Percentiles rank a stretch among this genome's conserved stretches.
Conservation (phyloP, 2,797 vertebrate species). For the Chrosomus eos region DNA sequence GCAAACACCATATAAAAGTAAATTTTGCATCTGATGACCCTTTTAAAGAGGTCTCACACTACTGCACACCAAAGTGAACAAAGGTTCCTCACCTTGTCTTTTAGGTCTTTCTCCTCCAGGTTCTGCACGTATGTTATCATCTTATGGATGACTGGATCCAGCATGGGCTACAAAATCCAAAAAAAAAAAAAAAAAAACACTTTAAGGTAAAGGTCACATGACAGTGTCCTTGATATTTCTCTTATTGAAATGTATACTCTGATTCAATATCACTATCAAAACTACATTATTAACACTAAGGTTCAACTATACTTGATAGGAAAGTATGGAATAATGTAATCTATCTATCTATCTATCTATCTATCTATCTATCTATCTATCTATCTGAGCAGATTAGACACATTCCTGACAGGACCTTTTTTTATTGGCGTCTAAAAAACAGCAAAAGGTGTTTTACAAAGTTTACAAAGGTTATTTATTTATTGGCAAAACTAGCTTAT, state of each 20-base stretch:
- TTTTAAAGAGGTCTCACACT: neutral
- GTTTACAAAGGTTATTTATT: too few species aligned
- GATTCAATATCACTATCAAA: neutral
- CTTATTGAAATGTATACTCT: neutral
- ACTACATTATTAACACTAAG: neutral
- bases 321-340: neutral
- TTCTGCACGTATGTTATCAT: constrained; percentile 98
- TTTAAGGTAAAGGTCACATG: neutral
- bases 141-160: constrained; percentile 97
- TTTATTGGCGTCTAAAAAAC: too few species aligned
- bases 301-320: neutral
- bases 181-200: neutral
- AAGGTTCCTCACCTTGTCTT: constrained; percentile 89
- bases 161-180: constrained; percentile 87
- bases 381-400: neutral
- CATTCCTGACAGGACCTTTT: neutral
- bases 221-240: neutral
- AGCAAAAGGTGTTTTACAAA: too few species aligned
- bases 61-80: neutral
- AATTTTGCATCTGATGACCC: too few species aligned
- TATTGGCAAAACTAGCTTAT: too few species aligned
- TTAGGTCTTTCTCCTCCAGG: constrained; percentile 97
- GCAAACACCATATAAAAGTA: too few species aligned
- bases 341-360: neutral
- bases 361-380: too few species aligned